phyloP scores from a whole-genome alignment of 1,140 invertebrate species.

The Apocrypta bakeri region DNA sequence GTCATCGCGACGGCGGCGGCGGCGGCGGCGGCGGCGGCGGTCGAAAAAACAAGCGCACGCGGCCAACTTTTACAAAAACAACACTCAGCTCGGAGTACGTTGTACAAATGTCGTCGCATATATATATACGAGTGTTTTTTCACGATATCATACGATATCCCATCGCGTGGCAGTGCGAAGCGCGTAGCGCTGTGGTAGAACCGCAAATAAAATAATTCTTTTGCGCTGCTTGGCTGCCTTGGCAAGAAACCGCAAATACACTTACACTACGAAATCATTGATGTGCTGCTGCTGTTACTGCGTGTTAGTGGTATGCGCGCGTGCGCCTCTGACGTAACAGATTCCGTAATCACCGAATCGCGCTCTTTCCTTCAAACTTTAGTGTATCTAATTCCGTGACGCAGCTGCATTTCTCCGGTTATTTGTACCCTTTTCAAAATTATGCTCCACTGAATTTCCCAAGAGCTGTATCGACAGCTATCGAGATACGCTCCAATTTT shows the following conservation, averaged over 20 bases:
- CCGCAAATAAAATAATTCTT: conserved; percentile 46
- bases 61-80: neutral
- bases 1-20: neutral
- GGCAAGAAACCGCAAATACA: conserved; percentile 28
- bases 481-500: no score
- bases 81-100: neutral
- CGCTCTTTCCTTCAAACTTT: no score
- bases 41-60: neutral
- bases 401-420: no score
- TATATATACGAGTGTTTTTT: conserved; percentile 14
- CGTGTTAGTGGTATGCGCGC: neutral
- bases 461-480: no score
- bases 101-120: neutral
- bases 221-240: conserved; percentile 11
- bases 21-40: no score
- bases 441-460: no score
- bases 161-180: conserved; percentile 16
- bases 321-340: conserved; percentile 44
- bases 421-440: no score
- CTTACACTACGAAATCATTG: conserved; percentile 24
- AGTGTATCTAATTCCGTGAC: no score
- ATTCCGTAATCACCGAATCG: conserved; percentile 28
- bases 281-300: neutral
- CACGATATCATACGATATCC: conserved; percentile 36
- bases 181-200: conserved; percentile 22